A percentile compares a stretch with the other conserved stretches of the same genome.
Conservation (phyloP, 2,797 vertebrate species). For the Phalloptychus januarius region DNA sequence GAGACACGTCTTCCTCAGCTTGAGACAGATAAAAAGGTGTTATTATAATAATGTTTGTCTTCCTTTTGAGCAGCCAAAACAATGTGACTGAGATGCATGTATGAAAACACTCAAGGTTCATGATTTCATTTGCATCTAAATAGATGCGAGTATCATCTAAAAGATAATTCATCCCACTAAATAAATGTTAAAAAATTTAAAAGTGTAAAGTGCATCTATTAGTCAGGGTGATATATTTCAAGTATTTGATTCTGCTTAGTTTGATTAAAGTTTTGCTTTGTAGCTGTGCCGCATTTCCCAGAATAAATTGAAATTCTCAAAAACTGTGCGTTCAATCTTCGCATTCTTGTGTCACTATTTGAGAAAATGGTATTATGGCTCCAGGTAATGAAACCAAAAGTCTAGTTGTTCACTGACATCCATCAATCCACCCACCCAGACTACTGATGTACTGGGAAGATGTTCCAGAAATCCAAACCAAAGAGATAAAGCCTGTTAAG, state of each 20-base stretch:
- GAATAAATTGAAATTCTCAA: too few species aligned
- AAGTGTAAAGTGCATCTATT: not conserved
- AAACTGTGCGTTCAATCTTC: too few species aligned
- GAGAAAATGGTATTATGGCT: too few species aligned
- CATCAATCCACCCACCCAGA: not conserved
- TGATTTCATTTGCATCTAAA: not conserved
- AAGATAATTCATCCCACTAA: not conserved
- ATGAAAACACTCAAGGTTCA: constrained; percentile 1
- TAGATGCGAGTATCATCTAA: not conserved
- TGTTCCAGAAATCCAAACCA: not conserved
- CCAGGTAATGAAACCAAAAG: too few species aligned
- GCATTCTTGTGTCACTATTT: too few species aligned
- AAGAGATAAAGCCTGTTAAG: not conserved
- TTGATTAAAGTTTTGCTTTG: not conserved
- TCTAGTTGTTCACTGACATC: too few species aligned
- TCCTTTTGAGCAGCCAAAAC: not conserved
- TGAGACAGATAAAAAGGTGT: not conserved
- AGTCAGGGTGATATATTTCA: not conserved
- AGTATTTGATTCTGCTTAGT: not conserved
- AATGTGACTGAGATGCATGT: not conserved
- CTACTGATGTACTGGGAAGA: not conserved
- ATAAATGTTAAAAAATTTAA: not conserved
- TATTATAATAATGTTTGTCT: not conserved
- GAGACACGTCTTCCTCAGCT: not conserved
- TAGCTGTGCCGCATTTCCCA: too few species aligned